Base-by-base conservation (phyloP, 2,888 invertebrate genomes). In the Torymus texanus region DNA sequence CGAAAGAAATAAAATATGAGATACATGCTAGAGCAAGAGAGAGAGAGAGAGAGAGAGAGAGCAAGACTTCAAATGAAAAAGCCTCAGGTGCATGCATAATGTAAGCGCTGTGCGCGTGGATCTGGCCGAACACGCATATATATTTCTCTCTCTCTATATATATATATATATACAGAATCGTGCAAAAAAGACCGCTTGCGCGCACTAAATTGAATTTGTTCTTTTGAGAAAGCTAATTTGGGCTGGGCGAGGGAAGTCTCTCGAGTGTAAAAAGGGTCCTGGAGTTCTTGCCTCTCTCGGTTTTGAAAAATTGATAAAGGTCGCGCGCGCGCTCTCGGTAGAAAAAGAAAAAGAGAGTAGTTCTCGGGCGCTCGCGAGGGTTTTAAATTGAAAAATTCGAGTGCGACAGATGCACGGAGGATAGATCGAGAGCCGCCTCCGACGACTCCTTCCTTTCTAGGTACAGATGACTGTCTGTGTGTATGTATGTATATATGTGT, bases 181-280 rank as follows among this genome's bases (percentile, higher is more conserved):
- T 5, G 18, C 0, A 24, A 58, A 67, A 53, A 72, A 62, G 29
- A 12, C 12, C 61, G n/a, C n/a, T n/a, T 14, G 24, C 12, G 41
- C 12, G n/a, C 8, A 56, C 53, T 58, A 58, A 76, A 76, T 70
- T 70, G 58, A 70, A 76, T 76, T 76, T 76, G 63, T 70, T 70
- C 76, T 70, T 76, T 70, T 70, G 76, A 76, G 51, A 58, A 58
- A 58, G 63, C 41, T 70, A 76, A 76, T 76, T 63, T 63, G 50
- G 53, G 8, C 3, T n/a, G 14, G 14, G 8, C 58, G 13, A n/a
- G 56, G 13, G 12, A 2, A 53, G n/a, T 63, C n/a, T 16, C 10
- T 55, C 55, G 4, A 62, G 12, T 73, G 73, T 63, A 51, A 63
- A 73, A 55, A 21, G 21, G 24, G 53, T n/a, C 24, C 71, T 41